Percentiles rank a stretch among this genome's conserved stretches.
phyloP scores from a whole-genome alignment of 2,888 invertebrate species.

The Megaustenia siamemsis region DNA sequence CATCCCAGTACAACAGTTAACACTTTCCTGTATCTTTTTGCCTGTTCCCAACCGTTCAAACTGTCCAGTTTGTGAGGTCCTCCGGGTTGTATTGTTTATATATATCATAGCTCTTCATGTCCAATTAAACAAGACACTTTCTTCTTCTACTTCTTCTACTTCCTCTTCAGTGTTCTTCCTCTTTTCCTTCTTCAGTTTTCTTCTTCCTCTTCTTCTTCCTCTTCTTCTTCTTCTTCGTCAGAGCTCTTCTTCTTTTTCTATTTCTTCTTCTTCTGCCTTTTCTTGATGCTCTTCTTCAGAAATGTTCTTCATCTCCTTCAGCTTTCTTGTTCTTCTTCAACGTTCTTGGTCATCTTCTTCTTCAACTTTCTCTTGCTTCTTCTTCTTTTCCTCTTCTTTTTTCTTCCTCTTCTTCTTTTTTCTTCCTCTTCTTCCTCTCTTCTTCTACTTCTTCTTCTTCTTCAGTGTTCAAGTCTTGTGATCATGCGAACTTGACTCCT shows the following conservation, averaged over 20 bases:
- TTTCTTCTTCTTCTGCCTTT: not conserved
- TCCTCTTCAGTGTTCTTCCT: not conserved
- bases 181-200: not conserved
- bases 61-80: too few relatives aligned
- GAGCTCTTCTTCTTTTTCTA: too few relatives aligned
- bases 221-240: not conserved
- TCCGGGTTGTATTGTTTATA: too few relatives aligned
- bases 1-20: not conserved
- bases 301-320: not conserved
- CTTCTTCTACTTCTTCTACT: too few relatives aligned
- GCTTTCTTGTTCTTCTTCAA: not conserved
- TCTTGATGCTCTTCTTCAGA: not conserved
- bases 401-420: conserved; percentile 15
- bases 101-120: too few relatives aligned
- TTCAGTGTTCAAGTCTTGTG: too few relatives aligned
- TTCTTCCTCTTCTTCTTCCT: not conserved
- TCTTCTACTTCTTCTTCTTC: not conserved
- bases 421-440: not conserved
- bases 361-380: conserved; percentile 5
- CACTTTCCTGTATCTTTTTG: not conserved
- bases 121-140: too few relatives aligned
- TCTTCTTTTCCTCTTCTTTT: conserved; percentile 24
- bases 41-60: not conserved
- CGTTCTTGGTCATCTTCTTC: not conserved
- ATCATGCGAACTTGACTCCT: too few relatives aligned